Evolutionary conservation across 1,140 invertebrate species (phyloP), one percentile per base, ranked within the genome.

Genomic region (Neodiprion fabricii): DNA sequence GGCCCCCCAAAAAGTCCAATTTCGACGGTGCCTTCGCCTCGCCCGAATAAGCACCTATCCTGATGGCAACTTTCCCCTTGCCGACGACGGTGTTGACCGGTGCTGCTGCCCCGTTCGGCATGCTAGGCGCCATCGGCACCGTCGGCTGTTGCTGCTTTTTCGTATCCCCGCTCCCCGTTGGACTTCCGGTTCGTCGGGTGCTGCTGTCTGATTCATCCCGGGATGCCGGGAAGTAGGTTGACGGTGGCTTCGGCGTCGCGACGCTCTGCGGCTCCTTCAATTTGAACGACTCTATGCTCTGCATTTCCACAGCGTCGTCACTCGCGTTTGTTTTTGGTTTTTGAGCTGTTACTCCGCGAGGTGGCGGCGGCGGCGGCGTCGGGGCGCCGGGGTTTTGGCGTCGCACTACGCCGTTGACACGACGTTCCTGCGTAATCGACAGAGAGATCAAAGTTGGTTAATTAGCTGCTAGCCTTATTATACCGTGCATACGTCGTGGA

Each of bases 241-340:
- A 87, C 47, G 92, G 93, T 50, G 92, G 92, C 81, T 91, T 92
- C 17, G 92, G 92, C 72, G 88, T 88, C 7, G 89, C 83, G 53
- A 88, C 87, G 8, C 84, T 85, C 0, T 91, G 90, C 11, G 86
- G 83, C 78, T 93, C 92, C 66, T 92, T 93, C 65, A 94, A 80
- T 79, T 91, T 92, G 83, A 92, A 94, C 0, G 93, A 94, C 82
- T 94, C 93, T 70, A 94, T 85, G 17, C 93, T 93, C 78, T 94
- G 92, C 89, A 94, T 91, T 82, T 94, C 93, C 9, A 92, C 90
- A 3, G 84, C 87, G 74, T 92, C 91, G 10, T 89, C 86, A 10
- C 11, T 76, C 9, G 74, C 83, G 53, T 48, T 77, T 69, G 82
- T 76, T 79, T 79, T 88, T 87, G 17, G 85, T 73, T 76, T 86